A percentile compares a stretch with the other conserved stretches of the same genome.
Evolutionary conservation across 2,797 vertebrate genomes (phyloP).

Genomic region (Danio choprae): DNA sequence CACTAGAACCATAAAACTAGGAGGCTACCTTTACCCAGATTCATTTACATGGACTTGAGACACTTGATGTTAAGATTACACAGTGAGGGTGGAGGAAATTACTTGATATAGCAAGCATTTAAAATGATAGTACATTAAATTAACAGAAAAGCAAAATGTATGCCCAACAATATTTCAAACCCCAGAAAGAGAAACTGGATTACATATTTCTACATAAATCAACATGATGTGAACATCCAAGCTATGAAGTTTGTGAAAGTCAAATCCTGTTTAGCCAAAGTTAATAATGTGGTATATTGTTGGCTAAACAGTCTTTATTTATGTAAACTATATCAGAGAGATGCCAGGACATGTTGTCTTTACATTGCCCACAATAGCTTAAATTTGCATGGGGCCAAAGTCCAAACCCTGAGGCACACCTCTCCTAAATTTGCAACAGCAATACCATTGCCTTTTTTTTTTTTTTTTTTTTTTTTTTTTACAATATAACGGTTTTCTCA

Average conservation of each 20-base stretch:
- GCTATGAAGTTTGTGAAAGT: constrained; percentile 77
- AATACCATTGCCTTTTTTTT: constrained; percentile 10
- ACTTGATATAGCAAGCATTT: constrained; percentile 67
- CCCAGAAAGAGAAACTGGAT: constrained; percentile 71
- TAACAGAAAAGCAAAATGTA: constrained; percentile 33
- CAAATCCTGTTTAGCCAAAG: constrained; percentile 78
- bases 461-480: too few species aligned
- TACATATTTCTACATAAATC: constrained; percentile 73
- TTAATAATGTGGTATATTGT: constrained; percentile 40
- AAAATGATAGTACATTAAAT: constrained; percentile 59
- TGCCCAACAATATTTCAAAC: constrained; percentile 67
- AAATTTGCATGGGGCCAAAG: constrained; percentile 11
- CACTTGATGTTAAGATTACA: constrained; percentile 50
- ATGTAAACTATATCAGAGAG: constrained; percentile 30
- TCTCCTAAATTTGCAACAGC: neutral
- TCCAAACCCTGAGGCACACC: constrained; percentile 1
- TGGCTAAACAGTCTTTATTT: constrained; percentile 32
- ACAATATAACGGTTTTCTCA: neutral
- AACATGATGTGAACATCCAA: constrained; percentile 79
- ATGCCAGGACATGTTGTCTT: constrained; percentile 22
- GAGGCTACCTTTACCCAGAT: neutral
- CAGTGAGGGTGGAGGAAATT: constrained; percentile 56
- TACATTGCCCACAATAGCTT: neutral
- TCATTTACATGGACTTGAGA: constrained; percentile 18
- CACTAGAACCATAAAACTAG: constrained; percentile 17